A percentile compares a stretch with the other conserved stretches of the same genome.
These are phyloP conservation scores for Montipora foliosa DNA, from an alignment of 64 coral and sea anemone genomes.

Conservation along the genomic window DNA sequence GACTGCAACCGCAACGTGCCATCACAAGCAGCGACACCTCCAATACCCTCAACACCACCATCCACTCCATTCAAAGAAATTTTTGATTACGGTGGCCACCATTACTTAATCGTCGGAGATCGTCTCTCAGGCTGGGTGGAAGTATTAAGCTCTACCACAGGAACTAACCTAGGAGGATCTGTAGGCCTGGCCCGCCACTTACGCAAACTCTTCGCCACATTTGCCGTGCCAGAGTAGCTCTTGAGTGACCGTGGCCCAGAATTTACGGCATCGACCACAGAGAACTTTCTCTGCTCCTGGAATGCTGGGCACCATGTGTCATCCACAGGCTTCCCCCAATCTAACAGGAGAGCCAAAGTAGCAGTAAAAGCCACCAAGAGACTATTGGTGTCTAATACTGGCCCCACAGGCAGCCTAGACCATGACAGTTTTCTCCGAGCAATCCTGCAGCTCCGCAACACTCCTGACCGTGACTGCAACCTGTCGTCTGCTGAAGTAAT, in stretches of 20 bases:
- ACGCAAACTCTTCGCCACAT: no score
- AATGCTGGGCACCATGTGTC: slow-evolving; percentile 13
- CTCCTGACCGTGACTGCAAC: no score
- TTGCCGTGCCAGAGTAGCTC: background rate
- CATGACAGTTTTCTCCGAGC: no score
- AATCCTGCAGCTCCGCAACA: no score
- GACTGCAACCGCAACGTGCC: slow-evolving; percentile 42
- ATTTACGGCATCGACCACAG: slow-evolving; percentile 40
- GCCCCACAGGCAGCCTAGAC: no score
- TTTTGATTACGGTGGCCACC: no score
- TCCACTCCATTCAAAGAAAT: background rate
- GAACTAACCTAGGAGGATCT: no score
- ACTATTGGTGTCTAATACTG: background rate
- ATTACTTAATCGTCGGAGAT: no score
- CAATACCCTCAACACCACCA: background rate
- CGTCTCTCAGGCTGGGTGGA: no score
- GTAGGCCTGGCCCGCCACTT: no score
- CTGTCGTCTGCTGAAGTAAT: no score
- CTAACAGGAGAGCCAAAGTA: slow-evolving; percentile 71
- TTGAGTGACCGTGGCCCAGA: slow-evolving; percentile 17
- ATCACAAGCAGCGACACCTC: background rate
- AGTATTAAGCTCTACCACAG: no score
- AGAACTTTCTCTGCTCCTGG: slow-evolving; percentile 55
- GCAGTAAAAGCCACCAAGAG: slow-evolving; percentile 13
- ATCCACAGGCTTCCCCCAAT: slow-evolving; percentile 28